Conservation (phyloP, 2,888 invertebrate species). For the Trissolcus japonicus region DNA sequence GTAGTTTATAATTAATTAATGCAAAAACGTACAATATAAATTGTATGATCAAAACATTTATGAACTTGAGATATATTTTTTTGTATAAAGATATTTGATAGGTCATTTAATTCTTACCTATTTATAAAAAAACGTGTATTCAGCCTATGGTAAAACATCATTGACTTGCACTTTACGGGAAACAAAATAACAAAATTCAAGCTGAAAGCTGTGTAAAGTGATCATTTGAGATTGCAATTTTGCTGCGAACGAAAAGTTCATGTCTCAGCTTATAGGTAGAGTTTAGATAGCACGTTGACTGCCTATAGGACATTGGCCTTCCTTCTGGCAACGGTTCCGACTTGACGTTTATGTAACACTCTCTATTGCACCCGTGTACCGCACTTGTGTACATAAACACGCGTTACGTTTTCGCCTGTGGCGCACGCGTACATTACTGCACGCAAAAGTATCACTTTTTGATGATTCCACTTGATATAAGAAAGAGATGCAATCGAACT, state of each 20-base stretch:
- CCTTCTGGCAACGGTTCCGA: slow-evolving; percentile 44
- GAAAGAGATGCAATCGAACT: slow-evolving; percentile 53
- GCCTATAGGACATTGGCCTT: slow-evolving; percentile 52
- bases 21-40: too few species aligned
- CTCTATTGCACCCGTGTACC: slow-evolving; percentile 41
- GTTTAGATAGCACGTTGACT: slow-evolving; percentile 19
- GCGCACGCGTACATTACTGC: slow-evolving; percentile 48
- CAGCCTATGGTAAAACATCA: too few species aligned
- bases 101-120: too few species aligned
- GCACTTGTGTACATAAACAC: slow-evolving; percentile 45
- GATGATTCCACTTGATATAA: slow-evolving; percentile 53
- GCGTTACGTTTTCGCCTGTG: slow-evolving; percentile 52
- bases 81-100: too few species aligned
- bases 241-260: slow-evolving; percentile 22
- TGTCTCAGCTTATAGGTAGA: slow-evolving; percentile 10
- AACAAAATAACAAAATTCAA: too few species aligned
- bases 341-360: slow-evolving; percentile 56
- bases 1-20: too few species aligned
- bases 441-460: slow-evolving; percentile 34
- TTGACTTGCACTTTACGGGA: too few species aligned
- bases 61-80: too few species aligned
- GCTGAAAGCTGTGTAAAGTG: slow-evolving; percentile 7
- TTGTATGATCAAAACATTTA: too few species aligned
- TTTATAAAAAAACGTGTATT: too few species aligned
- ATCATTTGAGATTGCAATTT: slow-evolving; percentile 30